These are phyloP conservation scores for Ginglymostoma cirratum DNA, from an alignment of 2,113 vertebrate genomes.

Conservation along the genomic window DNA sequence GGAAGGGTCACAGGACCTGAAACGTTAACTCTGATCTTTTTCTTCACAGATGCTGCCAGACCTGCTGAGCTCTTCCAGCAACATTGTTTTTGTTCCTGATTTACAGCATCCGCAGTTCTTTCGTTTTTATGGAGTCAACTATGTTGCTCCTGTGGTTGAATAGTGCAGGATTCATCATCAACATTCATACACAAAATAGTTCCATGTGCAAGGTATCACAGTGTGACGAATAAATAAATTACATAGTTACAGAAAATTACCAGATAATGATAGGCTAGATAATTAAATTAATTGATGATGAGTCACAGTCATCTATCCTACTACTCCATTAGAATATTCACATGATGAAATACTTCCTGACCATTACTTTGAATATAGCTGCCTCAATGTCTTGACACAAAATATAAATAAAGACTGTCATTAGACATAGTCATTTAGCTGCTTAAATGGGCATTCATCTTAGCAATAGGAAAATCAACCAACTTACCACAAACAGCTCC, in stretches of 20 bases:
- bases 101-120: too few relatives aligned
- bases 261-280: neutral
- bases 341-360: neutral
- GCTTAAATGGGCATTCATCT: neutral
- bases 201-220: neutral
- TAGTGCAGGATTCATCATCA: neutral
- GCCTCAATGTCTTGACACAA: neutral
- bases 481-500: neutral
- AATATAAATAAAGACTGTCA: neutral
- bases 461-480: neutral
- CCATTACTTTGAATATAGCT: neutral
- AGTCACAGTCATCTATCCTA: neutral
- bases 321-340: neutral
- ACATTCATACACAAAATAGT: neutral
- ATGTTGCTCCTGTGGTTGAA: neutral
- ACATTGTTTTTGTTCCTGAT: too few relatives aligned
- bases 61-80: too few relatives aligned
- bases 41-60: too few relatives aligned
- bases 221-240: neutral
- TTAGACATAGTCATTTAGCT: neutral
- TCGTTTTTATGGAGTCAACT: neutral
- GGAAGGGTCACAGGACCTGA: too few relatives aligned
- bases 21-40: too few relatives aligned
- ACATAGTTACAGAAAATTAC: neutral
- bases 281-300: neutral